Conservation (phyloP, 1,140 invertebrate species). For the Glossosoma conforme region DNA sequence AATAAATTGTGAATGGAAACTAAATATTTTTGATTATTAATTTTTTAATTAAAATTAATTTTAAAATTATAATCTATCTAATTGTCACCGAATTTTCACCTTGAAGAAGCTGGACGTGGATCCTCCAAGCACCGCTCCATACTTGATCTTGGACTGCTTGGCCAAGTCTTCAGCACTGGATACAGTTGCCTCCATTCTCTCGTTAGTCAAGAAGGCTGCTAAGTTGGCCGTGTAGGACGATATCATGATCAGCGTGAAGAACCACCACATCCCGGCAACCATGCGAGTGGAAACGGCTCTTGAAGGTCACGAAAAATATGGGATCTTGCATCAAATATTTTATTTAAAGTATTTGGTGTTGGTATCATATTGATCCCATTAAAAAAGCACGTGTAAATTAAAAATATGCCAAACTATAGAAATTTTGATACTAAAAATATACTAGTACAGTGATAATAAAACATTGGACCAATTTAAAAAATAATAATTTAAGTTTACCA, state of each 20-base stretch:
- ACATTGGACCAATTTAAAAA: too few relatives aligned
- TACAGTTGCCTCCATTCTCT: slow-evolving; percentile 80
- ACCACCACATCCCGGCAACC: slow-evolving; percentile 88
- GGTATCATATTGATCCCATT: not conserved
- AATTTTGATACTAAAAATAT: too few relatives aligned
- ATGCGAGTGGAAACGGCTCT: slow-evolving; percentile 70
- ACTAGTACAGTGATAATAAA: too few relatives aligned
- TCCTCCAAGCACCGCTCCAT: slow-evolving; percentile 71
- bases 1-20: too few relatives aligned
- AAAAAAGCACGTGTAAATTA: not conserved
- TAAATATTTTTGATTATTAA: too few relatives aligned
- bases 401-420: too few relatives aligned
- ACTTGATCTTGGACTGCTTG: slow-evolving; percentile 83
- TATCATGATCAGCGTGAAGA: slow-evolving; percentile 94
- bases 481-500: too few relatives aligned
- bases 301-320: slow-evolving; percentile 3
- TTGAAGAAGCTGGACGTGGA: slow-evolving; percentile 73
- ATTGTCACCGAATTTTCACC: slow-evolving; percentile 44
- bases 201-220: slow-evolving; percentile 89
- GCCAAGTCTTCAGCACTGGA: slow-evolving; percentile 84
- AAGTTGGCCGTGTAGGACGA: slow-evolving; percentile 95
- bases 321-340: not conserved
- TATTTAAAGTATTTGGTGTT: not conserved
- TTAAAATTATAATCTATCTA: slow-evolving; percentile 53
- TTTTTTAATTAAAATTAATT: not conserved